phyloP scores from a whole-genome alignment of 2,888 invertebrate genomes.

The Euclidia mi region DNA sequence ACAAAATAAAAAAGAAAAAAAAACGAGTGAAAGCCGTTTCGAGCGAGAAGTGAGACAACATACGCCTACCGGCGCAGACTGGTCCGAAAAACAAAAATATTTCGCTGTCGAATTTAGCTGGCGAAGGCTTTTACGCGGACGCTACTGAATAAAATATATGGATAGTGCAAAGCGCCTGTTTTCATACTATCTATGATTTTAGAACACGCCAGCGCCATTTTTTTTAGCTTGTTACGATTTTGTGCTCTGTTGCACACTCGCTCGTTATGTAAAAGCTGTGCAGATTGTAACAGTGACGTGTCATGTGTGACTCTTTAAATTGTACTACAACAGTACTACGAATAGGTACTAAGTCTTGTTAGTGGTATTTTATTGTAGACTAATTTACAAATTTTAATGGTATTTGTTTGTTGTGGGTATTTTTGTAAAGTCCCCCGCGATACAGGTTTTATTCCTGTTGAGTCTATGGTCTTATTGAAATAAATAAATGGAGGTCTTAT shows the following conservation, averaged over 20 bases:
- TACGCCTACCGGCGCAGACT: slow-evolving; percentile 60
- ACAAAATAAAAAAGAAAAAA: slow-evolving; percentile 53
- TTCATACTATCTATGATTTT: slow-evolving; percentile 59
- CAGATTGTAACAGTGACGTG: neutral
- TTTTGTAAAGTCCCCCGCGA: too few species aligned
- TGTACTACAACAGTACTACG: neutral
- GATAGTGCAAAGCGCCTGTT: slow-evolving; percentile 56
- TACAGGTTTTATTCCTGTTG: too few species aligned
- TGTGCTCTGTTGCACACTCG: slow-evolving; percentile 28
- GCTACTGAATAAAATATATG: slow-evolving; percentile 70
- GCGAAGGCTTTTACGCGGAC: slow-evolving; percentile 61
- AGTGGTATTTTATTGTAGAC: too few species aligned
- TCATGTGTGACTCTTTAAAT: neutral
- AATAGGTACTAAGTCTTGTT: neutral
- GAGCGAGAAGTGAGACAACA: slow-evolving; percentile 62
- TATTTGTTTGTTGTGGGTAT: too few species aligned
- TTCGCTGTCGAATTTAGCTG: slow-evolving; percentile 55
- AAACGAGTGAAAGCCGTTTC: slow-evolving; percentile 56
- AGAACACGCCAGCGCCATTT: slow-evolving; percentile 32
- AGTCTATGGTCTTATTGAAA: too few species aligned
- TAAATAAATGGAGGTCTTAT: too few species aligned
- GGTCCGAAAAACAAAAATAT: slow-evolving; percentile 56
- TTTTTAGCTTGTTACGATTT: slow-evolving; percentile 50
- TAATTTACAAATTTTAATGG: too few species aligned
- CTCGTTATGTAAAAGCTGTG: slow-evolving; percentile 15